Evolutionary conservation across 2,113 vertebrate genomes (phyloP), one percentile per base, ranked within the genome.

Genomic region (Myotis davidii): DNA sequence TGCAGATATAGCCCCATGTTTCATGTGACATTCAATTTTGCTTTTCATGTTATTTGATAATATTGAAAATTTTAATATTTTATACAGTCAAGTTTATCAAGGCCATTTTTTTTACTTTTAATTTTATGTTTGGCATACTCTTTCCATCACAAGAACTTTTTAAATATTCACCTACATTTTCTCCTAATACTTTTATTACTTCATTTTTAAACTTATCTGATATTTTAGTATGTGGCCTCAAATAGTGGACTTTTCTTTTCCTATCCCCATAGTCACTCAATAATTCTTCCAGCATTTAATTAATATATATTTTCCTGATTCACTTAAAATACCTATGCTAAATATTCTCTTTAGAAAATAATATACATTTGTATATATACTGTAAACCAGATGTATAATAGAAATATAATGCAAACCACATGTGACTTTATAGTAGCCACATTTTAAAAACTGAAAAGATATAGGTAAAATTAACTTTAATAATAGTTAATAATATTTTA

Each of bases 301-400:
- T 86, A 77, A 77, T 74, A 1, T 56, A 56, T 89, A 27, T 94
- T 83, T 79, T 50, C 61, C 27, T 17, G 17, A 84, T 12, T 83
- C 29, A 81, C 52, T 96, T 84, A 87, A 96, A 89, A 95, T 69
- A 23, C 16, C 67, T 82, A 34, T 83, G 64, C 56, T 82, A 95
- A 95, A 54, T 88, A 52, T 88, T 85, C 56, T 78, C 89, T 93
- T 95, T 91, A n/a, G 78, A 94, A 94, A 91, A 91, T 85, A 64
- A n/a, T 39, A 54, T 74, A 42, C 39, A 45, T 84, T 95, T 94
- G 82, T 78, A 61, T 29, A 45, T 82, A 52, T 50, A 74, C 10
- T 72, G 37, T 87, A 69, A 25, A 77, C 45, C 12, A 67, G 45
- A 48, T 85, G 6, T 76, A 4, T 86, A 54, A 74, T 67, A 88